Conservation (phyloP, 2,797 vertebrate genomes). For the Anniella stebbinsi region DNA sequence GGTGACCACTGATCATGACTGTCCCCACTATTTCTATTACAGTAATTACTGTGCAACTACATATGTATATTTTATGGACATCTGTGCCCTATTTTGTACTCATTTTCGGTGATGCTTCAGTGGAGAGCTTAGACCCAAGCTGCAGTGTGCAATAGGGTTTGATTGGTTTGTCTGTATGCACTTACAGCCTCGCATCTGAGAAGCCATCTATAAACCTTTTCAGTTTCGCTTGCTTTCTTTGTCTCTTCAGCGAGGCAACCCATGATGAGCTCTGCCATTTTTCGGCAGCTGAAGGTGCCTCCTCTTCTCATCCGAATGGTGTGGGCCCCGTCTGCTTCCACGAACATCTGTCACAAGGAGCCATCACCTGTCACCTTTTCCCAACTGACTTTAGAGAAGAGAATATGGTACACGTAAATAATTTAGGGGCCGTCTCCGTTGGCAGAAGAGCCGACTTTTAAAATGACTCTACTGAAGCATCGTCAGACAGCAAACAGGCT, state of each 20-base stretch:
- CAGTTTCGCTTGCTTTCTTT: background rate
- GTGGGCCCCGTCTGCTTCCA: conserved; percentile 62
- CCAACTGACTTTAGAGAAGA: conserved; percentile 68
- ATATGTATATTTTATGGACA: no score
- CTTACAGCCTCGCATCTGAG: background rate
- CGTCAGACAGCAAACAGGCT: conserved; percentile 8
- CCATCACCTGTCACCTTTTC: conserved; percentile 73
- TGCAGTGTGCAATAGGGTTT: background rate
- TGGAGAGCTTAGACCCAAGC: background rate
- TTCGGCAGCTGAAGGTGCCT: conserved; percentile 57
- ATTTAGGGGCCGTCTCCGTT: conserved; percentile 64
- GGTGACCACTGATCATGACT: no score
- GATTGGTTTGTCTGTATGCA: background rate
- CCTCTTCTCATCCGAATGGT: conserved; percentile 67
- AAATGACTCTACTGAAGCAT: conserved; percentile 64
- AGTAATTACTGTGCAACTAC: no score
- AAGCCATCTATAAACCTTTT: background rate
- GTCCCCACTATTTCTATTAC: no score
- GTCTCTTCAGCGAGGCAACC: conserved; percentile 67
- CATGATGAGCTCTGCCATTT: conserved; percentile 63
- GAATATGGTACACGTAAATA: conserved; percentile 69
- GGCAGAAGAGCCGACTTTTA: conserved; percentile 61
- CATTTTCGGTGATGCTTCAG: background rate
- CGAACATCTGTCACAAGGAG: conserved; percentile 67
- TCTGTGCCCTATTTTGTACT: background rate